These are phyloP conservation scores for Andrena minutula DNA, from an alignment of 2,888 invertebrate species.

Conservation along the genomic window DNA sequence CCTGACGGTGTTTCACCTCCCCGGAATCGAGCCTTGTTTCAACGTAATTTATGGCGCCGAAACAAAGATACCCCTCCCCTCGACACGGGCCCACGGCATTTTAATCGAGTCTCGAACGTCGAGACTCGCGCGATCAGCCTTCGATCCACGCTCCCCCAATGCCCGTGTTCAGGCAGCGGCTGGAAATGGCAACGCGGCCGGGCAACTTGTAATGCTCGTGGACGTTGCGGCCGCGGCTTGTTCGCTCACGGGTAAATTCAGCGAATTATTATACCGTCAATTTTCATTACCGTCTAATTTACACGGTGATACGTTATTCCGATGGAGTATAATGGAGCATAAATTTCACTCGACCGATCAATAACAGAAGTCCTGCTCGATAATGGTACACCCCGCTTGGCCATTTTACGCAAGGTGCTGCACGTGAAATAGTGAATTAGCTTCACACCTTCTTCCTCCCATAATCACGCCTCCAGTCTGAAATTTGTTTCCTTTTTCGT, in stretches of 20 bases:
- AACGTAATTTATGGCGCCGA: constrained; percentile 45
- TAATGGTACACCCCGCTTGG: neutral
- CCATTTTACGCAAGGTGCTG: neutral
- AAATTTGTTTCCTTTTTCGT: no score
- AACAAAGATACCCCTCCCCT: constrained; percentile 21
- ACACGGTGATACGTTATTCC: constrained; percentile 50
- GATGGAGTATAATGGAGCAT: constrained; percentile 47
- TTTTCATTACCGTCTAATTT: constrained; percentile 59
- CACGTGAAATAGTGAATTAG: neutral
- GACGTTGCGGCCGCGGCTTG: constrained; percentile 4
- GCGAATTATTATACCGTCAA: constrained; percentile 61
- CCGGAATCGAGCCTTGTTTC: constrained; percentile 30
- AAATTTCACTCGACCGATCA: constrained; percentile 48
- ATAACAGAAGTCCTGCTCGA: constrained; percentile 28
- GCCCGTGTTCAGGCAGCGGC: neutral
- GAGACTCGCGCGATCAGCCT: constrained; percentile 6
- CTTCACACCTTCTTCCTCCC: neutral
- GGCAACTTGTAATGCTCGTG: constrained; percentile 35
- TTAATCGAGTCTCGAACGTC: constrained; percentile 39
- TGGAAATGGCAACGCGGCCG: constrained; percentile 7
- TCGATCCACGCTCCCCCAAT: neutral
- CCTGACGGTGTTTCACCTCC: constrained; percentile 15
- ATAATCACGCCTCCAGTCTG: no score
- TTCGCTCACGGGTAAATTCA: constrained; percentile 34
- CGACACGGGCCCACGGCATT: constrained; percentile 23